These are phyloP conservation scores for Bradysia coprophila DNA, from an alignment of 1,140 invertebrate genomes.

Conservation along the genomic window DNA sequence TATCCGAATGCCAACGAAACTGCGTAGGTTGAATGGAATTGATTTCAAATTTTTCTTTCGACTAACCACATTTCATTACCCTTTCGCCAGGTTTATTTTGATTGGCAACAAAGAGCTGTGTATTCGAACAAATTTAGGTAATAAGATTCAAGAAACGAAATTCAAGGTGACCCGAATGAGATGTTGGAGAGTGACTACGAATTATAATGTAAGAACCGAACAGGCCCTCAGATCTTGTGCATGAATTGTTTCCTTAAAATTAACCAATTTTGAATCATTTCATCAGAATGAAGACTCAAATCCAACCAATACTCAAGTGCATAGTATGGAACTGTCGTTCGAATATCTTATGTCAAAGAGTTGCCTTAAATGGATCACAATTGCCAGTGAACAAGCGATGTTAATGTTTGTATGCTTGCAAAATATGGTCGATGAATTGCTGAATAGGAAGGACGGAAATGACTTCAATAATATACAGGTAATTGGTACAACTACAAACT, in stretches of 20 bases:
- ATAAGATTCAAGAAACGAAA: slow-evolving; percentile 47
- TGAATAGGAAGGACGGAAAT: slow-evolving; percentile 55
- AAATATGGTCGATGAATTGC: slow-evolving; percentile 84
- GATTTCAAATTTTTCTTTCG: no score
- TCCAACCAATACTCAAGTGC: slow-evolving; percentile 10
- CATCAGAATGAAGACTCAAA: slow-evolving; percentile 7
- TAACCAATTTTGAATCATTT: no score
- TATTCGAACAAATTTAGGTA: slow-evolving; percentile 32
- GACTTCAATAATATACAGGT: slow-evolving; percentile 6
- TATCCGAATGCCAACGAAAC: slow-evolving; percentile 49
- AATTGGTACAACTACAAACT: no score
- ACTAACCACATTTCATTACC: no score
- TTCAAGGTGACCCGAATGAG: slow-evolving; percentile 91
- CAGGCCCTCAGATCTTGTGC: neutral
- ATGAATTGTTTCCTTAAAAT: no score
- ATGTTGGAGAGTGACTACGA: slow-evolving; percentile 88
- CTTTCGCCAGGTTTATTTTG: no score
- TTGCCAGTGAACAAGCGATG: slow-evolving; percentile 78
- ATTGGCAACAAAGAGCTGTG: slow-evolving; percentile 65
- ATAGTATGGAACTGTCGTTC: slow-evolving; percentile 68
- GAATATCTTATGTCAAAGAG: slow-evolving; percentile 91
- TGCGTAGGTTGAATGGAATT: no score
- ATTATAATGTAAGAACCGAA: slow-evolving; percentile 46
- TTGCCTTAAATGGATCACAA: slow-evolving; percentile 79
- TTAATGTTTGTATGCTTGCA: slow-evolving; percentile 89